Evolutionary conservation across 2,113 vertebrate species (phyloP).

Genomic region (Thalassarche chlororhynchos): DNA sequence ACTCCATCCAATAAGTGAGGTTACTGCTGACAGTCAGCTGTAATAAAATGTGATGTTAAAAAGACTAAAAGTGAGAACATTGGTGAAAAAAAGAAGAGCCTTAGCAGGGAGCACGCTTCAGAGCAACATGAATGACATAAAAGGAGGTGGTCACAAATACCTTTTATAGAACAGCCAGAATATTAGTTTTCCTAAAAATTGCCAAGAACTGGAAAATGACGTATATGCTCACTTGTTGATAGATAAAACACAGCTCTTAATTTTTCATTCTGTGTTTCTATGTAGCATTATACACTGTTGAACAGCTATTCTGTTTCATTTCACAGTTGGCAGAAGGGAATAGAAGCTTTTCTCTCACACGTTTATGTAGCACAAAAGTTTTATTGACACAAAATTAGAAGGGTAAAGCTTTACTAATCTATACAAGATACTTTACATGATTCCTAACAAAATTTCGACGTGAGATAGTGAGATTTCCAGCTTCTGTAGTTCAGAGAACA

Average conservation of each 20-base stretch:
- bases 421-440: neutral
- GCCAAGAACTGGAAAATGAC: neutral
- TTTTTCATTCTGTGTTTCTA: neutral
- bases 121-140: neutral
- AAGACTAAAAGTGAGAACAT: neutral
- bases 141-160: neutral
- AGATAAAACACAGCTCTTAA: neutral
- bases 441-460: neutral
- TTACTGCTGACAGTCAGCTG: neutral
- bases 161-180: neutral
- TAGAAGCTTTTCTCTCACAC: neutral
- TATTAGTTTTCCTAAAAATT: neutral
- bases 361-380: neutral
- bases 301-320: neutral
- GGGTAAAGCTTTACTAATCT: neutral
- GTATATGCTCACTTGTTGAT: neutral
- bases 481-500: neutral
- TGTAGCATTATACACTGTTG: neutral
- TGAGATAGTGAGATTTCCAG: neutral
- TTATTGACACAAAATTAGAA: neutral
- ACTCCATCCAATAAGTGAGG: conserved; percentile 14
- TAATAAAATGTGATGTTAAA: neutral
- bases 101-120: neutral
- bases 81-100: neutral
- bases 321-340: neutral